Base-by-base conservation (phyloP, 2,113 vertebrate genomes). In the Anguilla rostrata region DNA sequence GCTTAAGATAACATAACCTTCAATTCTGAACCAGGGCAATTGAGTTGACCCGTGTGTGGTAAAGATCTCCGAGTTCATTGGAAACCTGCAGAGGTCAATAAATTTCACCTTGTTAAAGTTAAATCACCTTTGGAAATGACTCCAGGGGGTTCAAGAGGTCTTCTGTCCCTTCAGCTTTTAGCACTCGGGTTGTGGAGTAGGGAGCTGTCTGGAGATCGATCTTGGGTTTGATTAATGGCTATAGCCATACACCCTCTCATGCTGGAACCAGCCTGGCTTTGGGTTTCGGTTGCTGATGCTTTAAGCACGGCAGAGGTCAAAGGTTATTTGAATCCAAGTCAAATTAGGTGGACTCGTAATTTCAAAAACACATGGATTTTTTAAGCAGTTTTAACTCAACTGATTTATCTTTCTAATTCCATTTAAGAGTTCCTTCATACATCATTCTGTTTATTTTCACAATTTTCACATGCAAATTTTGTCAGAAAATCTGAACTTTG, bases 61-160 rank as follows among this genome's bases (percentile, higher is more conserved):
- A 26, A 34, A 75, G 71, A 75, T 29, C n/a, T 75, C n/a, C 2
- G n/a, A n/a, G 71, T 75, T 26, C 71, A 75, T 34, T 75, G 26
- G 11, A 34, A 12, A 34, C 71, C 71, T 75, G 26, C n/a, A 75
- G 2, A 75, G 71, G 71, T 75, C 71, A 75, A 75, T 75, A 34
- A 34, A 29, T 75, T 34, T 26, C 26, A 12, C 26, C 71, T 75
- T 75, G 71, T 75, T 75, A 29, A 75, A 75, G n/a, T 75, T n/a
- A 75, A 75, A 75, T 75, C 71, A 75, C 71, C 71, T 75, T 75
- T 75, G 71, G 71, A 75, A 75, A 75, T 75, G 71, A 75, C 71
- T 75, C n/a, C 9, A 12, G 7, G 49, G n/a, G n/a, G 71, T 75
- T 75, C 9, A 75, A 75, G 71, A 34, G 71, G 71, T 75, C n/a